Base-by-base conservation (phyloP, 2,888 invertebrate genomes). In the Ectobius pallidus region DNA sequence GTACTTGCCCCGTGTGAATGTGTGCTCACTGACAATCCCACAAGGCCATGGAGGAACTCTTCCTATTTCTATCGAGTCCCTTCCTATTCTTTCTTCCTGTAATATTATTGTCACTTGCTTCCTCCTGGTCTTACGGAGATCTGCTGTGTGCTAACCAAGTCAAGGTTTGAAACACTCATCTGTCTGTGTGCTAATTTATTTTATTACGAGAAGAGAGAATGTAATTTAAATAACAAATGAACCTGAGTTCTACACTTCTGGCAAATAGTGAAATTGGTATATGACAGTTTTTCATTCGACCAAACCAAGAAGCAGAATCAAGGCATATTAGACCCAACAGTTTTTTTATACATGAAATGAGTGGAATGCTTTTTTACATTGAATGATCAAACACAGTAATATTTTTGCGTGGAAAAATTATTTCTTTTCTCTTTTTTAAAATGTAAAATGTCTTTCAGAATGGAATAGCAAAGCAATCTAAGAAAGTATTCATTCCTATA, bases 381-480 rank as follows among this genome's bases (percentile, higher is more conserved):
- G 73, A 74, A 67, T 68, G 72, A 74, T 72, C 71, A 74, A 71
- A 73, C 75, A n/a, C n/a, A 70, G 73, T 67, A 63, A 61, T 73
- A 72, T 73, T 73, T 73, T 74, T 74, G 70, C 58, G 73, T 58
- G 69, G 62, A 69, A 58, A 74, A 69, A 69, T 58, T 67, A 58
- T 72, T n/a, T n/a, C 69, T 72, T 75, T 70, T 58, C 22, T 69
- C 42, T 62, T 65, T 65, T 65, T 63, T 71, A 34, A 69, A 49
- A 71, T 71, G 55, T 68, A 49, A 73, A 72, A 49, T 74, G 75
- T 75, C 75, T 75, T 75, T 75, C 75, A 75, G 70, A 71, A 70
- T 74, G 72, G 71, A 68, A 68, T 72, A 73, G 67, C 62, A 70
- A 61, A 70, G 63, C 70, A 70, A 70, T 72, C 69, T 46, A 42